Percentiles rank a stretch among this genome's conserved stretches.
Evolutionary conservation across 2,797 vertebrate species (phyloP).

Genomic region (Alauda arvensis): DNA sequence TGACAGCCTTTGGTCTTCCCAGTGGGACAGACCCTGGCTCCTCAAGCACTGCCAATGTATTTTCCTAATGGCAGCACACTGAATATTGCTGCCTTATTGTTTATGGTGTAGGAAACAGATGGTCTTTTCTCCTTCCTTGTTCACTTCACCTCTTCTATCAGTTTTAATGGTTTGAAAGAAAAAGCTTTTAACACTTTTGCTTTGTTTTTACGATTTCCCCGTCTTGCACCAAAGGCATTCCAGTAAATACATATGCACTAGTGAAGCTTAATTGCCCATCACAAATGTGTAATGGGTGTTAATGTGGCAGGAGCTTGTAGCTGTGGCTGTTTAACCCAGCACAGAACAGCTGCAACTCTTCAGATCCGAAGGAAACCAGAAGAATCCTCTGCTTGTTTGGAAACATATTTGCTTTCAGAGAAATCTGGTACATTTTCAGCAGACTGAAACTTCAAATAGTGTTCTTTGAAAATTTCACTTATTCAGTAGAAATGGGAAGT

Average conservation of each 20-base stretch:
- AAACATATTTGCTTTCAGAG: not conserved
- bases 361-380: not conserved
- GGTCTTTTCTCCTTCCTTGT: not conserved
- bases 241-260: not conserved
- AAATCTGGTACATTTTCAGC: not conserved
- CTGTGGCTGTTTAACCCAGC: not conserved
- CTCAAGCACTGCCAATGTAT: not conserved
- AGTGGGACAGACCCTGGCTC: not conserved
- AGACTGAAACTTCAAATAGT: not conserved
- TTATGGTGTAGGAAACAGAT: not conserved
- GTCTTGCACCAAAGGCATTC: slow-evolving; percentile 4
- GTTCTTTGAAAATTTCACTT: not conserved
- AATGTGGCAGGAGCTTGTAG: not conserved
- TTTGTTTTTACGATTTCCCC: not conserved
- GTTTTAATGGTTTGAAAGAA: slow-evolving; percentile 3
- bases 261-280: slow-evolving; percentile 24
- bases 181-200: slow-evolving; percentile 1
- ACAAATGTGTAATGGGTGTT: not conserved
- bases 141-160: slow-evolving; percentile 6
- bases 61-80: not conserved
- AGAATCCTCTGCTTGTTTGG: not conserved
- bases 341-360: not conserved
- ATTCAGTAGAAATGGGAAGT: not conserved
- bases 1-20: not conserved
- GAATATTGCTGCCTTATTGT: not conserved